These are phyloP conservation scores for Gnathochromis pfefferi DNA, from an alignment of 2,113 vertebrate genomes.

Conservation along the genomic window DNA sequence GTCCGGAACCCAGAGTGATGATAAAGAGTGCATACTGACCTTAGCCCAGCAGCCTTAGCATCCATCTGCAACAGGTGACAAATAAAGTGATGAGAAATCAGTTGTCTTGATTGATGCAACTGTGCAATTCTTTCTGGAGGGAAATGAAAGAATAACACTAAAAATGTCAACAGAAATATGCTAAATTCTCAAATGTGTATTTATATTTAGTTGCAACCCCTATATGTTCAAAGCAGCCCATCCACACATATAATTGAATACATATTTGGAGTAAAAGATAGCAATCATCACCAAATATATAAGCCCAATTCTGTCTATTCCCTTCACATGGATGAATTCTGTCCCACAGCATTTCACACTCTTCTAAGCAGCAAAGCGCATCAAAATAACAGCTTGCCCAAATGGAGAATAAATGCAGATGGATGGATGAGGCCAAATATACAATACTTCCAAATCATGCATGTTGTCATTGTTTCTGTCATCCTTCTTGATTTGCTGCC, in stretches of 20 bases:
- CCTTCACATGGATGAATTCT: slow-evolving; percentile 16
- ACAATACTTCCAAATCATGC: background rate
- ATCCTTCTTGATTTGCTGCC: slow-evolving; percentile 41
- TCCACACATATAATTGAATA: background rate
- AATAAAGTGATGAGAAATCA: background rate
- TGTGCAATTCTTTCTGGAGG: background rate
- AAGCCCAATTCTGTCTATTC: background rate
- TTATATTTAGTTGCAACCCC: background rate
- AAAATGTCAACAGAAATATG: background rate
- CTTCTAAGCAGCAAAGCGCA: background rate
- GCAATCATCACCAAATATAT: background rate
- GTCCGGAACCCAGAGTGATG: background rate
- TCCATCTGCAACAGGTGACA: background rate
- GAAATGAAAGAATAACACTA: background rate
- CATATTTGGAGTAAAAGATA: background rate
- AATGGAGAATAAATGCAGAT: slow-evolving; percentile 13
- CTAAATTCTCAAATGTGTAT: background rate
- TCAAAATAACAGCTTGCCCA: slow-evolving; percentile 23
- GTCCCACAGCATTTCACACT: slow-evolving; percentile 23
- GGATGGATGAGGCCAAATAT: slow-evolving; percentile 20
- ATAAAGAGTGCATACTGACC: background rate
- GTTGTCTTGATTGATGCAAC: background rate
- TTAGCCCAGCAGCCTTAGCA: background rate
- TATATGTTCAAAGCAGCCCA: background rate
- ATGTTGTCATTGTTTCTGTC: slow-evolving; percentile 21